phyloP scores from a whole-genome alignment of 2,113 vertebrate species.

The Microcebus griseorufus region DNA sequence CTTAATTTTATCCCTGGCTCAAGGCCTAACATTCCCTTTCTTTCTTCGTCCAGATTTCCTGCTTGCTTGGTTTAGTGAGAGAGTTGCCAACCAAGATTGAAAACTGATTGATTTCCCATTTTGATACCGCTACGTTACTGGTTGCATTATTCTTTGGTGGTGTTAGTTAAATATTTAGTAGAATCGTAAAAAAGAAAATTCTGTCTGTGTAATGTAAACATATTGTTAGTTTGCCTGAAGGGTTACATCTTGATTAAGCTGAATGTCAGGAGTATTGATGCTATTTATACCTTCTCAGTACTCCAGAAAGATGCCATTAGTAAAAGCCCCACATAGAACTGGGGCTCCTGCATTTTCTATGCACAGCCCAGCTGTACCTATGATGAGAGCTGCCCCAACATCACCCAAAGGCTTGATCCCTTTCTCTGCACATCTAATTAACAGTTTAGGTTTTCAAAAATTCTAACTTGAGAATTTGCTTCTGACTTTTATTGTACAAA shows the following conservation, averaged over 20 bases:
- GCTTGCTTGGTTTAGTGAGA: conserved; percentile 1
- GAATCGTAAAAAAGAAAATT: conserved; percentile 69
- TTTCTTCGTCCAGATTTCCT: conserved; percentile 20
- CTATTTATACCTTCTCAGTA: conserved; percentile 59
- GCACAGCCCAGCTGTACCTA: conserved; percentile 67
- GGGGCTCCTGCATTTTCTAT: conserved; percentile 46
- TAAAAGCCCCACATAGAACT: conserved; percentile 42
- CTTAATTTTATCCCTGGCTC: conserved; percentile 73
- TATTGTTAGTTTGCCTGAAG: conserved; percentile 56
- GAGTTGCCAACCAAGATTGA: conserved; percentile 66
- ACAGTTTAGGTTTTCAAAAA: conserved; percentile 63
- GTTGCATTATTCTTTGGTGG: conserved; percentile 58
- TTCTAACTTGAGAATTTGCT: conserved; percentile 75
- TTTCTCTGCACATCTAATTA: conserved; percentile 29
- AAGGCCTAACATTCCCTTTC: conserved; percentile 55
- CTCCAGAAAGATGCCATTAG: conserved; percentile 65
- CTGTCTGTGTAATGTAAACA: conserved; percentile 67
- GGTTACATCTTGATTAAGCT: conserved; percentile 81
- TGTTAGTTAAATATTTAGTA: conserved; percentile 79
- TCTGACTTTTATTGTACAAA: conserved; percentile 78
- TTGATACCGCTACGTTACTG: conserved; percentile 55
- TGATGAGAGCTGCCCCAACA: background rate
- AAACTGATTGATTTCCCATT: conserved; percentile 82
- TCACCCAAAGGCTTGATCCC: background rate
- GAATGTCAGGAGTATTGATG: conserved; percentile 79